These are phyloP conservation scores for Zhuqinia jingwanae DNA, from an alignment of 2,888 invertebrate genomes.

Conservation along the genomic window DNA sequence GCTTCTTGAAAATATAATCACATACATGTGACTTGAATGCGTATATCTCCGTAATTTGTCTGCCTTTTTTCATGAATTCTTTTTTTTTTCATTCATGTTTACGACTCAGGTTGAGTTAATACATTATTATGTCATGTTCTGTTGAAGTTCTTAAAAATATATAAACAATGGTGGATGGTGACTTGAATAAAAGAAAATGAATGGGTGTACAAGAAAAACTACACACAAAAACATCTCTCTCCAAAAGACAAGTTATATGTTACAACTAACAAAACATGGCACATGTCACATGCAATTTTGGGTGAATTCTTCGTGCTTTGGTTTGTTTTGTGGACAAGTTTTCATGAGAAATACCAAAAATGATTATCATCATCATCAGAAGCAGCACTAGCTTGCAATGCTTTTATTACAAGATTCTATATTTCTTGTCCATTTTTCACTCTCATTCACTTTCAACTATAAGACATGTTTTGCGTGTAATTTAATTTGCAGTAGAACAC, in stretches of 20 bases:
- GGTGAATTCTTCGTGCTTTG: not conserved
- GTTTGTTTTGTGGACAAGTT: slow-evolving; percentile 15
- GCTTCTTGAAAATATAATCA: no score
- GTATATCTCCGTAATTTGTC: no score
- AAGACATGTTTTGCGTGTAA: not conserved
- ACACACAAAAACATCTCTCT: no score
- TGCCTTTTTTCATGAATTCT: not conserved
- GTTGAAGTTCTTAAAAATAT: not conserved
- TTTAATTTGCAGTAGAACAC: not conserved
- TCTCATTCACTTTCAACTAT: not conserved
- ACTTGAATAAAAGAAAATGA: no score
- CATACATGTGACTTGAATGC: no score
- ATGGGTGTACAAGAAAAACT: no score
- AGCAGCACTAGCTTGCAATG: no score
- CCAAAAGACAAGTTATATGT: not conserved
- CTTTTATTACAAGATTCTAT: slow-evolving; percentile 14
- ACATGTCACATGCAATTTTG: not conserved
- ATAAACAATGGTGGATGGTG: no score
- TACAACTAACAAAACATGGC: not conserved
- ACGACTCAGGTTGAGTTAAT: not conserved
- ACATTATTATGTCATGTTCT: slow-evolving; percentile 38
- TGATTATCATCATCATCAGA: slow-evolving; percentile 3
- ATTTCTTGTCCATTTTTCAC: slow-evolving; percentile 13
- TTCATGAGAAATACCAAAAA: slow-evolving; percentile 13
- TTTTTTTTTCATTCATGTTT: not conserved